Evolutionary conservation across 2,797 vertebrate genomes (phyloP).

Genomic region (Sebastolobus alascanus): DNA sequence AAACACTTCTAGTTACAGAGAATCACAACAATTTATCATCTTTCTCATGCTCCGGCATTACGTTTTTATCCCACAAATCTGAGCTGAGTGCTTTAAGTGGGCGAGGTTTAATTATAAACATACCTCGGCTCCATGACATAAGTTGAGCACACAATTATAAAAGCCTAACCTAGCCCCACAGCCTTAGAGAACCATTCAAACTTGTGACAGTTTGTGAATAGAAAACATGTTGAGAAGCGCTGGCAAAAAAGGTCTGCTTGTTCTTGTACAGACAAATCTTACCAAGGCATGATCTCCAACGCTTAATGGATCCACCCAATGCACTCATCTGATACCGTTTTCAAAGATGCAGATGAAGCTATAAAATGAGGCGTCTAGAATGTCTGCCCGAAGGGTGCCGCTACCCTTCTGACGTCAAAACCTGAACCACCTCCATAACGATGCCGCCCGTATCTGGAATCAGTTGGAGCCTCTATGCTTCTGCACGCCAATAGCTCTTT

Average conservation of each 20-base stretch:
- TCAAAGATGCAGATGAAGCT: constrained; percentile 31
- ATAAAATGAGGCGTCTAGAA: constrained; percentile 33
- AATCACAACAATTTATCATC: constrained; percentile 50
- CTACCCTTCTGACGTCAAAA: constrained; percentile 37
- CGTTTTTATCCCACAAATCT: constrained; percentile 58
- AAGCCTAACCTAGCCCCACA: constrained; percentile 45
- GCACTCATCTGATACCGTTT: neutral
- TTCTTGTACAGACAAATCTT: constrained; percentile 47
- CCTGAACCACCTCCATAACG: constrained; percentile 38
- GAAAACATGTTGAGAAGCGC: constrained; percentile 36
- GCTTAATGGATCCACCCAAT: constrained; percentile 24
- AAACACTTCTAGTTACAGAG: constrained; percentile 40
- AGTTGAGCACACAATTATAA: constrained; percentile 53
- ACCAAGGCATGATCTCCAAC: constrained; percentile 5
- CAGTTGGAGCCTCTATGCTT: constrained; percentile 53
- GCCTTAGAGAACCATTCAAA: constrained; percentile 50
- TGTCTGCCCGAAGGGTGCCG: constrained; percentile 11
- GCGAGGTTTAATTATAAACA: constrained; percentile 75
- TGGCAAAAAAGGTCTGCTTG: constrained; percentile 26
- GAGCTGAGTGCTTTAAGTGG: constrained; percentile 57
- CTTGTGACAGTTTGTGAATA: constrained; percentile 51
- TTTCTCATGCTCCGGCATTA: constrained; percentile 32
- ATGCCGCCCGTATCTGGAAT: constrained; percentile 59
- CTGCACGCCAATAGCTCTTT: constrained; percentile 63
- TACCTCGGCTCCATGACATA: constrained; percentile 61